These are phyloP conservation scores for Apis florea DNA, from an alignment of 1,140 invertebrate species.

Conservation along the genomic window DNA sequence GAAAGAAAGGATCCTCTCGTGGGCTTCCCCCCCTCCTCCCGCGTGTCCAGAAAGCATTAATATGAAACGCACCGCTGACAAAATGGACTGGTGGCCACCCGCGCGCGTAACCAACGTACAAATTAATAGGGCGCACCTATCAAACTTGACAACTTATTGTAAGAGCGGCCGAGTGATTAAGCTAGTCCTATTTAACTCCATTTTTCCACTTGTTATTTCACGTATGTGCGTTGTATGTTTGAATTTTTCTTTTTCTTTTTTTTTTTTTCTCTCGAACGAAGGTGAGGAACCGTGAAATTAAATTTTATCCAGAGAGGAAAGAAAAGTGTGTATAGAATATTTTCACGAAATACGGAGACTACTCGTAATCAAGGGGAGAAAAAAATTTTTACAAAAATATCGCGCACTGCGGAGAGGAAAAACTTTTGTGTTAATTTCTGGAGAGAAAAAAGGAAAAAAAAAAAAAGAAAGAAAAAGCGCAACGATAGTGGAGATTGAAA, in stretches of 20 bases:
- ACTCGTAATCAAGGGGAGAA: too few species aligned
- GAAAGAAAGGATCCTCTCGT: conserved; percentile 13
- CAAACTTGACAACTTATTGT: conserved; percentile 52
- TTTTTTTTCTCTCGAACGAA: too few species aligned
- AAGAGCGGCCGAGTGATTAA: neutral
- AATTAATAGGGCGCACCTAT: conserved; percentile 68
- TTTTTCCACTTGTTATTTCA: neutral
- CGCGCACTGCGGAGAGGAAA: too few species aligned
- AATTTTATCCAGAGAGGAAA: too few species aligned
- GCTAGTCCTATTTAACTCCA: neutral
- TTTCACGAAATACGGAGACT: too few species aligned
- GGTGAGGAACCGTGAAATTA: too few species aligned
- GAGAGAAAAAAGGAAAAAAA: accelerated
- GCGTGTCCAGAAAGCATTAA: conserved; percentile 65
- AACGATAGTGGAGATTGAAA: neutral
- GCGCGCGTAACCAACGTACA: conserved; percentile 67
- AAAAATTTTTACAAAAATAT: too few species aligned
- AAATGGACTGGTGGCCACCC: conserved; percentile 67
- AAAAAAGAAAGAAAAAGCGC: too few species aligned
- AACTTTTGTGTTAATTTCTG: too few species aligned
- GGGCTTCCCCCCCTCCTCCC: conserved; percentile 29
- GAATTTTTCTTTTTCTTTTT: too few species aligned
- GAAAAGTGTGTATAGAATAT: too few species aligned
- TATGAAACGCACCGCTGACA: conserved; percentile 48
- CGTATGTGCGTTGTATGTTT: too few species aligned